Conservation (phyloP, 2,797 vertebrate species). For the Hozukius guyotensis region DNA sequence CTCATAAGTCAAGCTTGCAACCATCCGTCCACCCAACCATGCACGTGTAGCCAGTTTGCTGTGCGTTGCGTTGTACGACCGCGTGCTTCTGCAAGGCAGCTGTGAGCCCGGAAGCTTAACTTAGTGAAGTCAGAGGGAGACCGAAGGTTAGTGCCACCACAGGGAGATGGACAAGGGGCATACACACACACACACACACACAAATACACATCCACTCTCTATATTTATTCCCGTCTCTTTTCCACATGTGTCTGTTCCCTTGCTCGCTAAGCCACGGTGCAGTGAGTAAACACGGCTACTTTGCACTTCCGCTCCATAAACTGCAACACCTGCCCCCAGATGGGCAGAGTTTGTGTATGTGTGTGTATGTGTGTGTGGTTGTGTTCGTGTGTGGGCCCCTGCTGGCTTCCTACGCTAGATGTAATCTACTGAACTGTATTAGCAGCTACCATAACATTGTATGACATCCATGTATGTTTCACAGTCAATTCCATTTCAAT, state of each 20-base stretch:
- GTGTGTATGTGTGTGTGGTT: slow-evolving; percentile 20
- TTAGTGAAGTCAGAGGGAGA: slow-evolving; percentile 69
- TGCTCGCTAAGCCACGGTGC: slow-evolving; percentile 52
- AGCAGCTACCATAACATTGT: slow-evolving; percentile 28
- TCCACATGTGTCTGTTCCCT: slow-evolving; percentile 61
- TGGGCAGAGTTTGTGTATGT: slow-evolving; percentile 27
- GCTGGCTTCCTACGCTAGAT: slow-evolving; percentile 48
- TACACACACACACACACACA: slow-evolving; percentile 11
- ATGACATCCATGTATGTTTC: slow-evolving; percentile 27
- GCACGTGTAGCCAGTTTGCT: slow-evolving; percentile 15
- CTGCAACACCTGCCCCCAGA: slow-evolving; percentile 75
- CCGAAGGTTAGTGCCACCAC: slow-evolving; percentile 62
- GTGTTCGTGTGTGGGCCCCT: slow-evolving; percentile 40
- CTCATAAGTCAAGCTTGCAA: slow-evolving; percentile 9
- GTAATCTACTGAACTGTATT: slow-evolving; percentile 45
- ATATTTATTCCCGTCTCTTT: slow-evolving; percentile 42
- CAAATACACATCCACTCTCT: not conserved
- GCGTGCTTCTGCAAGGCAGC: slow-evolving; percentile 64
- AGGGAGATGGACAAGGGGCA: slow-evolving; percentile 50
- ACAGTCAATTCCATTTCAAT: slow-evolving; percentile 4
- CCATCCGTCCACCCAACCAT: slow-evolving; percentile 16
- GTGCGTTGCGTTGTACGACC: slow-evolving; percentile 1
- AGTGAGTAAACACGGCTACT: slow-evolving; percentile 66
- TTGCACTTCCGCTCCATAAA: slow-evolving; percentile 80
- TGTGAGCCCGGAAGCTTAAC: slow-evolving; percentile 72